Evolutionary conservation across 2,113 vertebrate genomes (phyloP).

Genomic region (Pleuronectes platessa): DNA sequence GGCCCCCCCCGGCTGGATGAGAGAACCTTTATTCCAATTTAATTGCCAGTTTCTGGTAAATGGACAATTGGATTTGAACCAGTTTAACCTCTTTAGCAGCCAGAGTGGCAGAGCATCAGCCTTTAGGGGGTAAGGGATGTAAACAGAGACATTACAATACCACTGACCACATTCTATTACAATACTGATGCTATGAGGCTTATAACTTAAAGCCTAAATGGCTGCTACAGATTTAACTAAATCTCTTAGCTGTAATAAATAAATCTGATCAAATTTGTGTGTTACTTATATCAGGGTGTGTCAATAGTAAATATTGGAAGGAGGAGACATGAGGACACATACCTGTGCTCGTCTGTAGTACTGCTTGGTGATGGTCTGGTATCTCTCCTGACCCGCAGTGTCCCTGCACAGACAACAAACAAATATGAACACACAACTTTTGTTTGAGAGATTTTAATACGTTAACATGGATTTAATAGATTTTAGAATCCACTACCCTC

Average conservation of each 20-base stretch:
- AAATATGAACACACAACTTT: not conserved
- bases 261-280: no score
- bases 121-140: no score
- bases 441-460: no score
- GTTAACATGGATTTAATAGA: no score
- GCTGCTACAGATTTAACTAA: no score
- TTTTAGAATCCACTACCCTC: no score
- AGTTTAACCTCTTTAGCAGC: constrained; percentile 37
- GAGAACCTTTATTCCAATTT: no score
- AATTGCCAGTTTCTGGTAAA: constrained; percentile 51
- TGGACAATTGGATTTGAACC: constrained; percentile 41
- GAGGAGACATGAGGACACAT: constrained; percentile 7
- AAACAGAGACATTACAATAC: no score
- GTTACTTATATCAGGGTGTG: no score
- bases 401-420: constrained; percentile 84
- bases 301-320: not conserved
- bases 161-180: not conserved
- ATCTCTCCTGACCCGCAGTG: constrained; percentile 97
- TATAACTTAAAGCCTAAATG: no score
- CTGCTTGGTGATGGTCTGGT: constrained; percentile 99
- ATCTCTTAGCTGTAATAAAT: no score
- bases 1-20: constrained; percentile 3
- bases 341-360: constrained; percentile 98
- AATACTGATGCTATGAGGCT: no score
- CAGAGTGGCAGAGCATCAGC: not conserved